Evolutionary conservation across 2,888 invertebrate genomes (phyloP), one percentile per base, ranked within the genome.

Genomic region (Brenthis ino): DNA sequence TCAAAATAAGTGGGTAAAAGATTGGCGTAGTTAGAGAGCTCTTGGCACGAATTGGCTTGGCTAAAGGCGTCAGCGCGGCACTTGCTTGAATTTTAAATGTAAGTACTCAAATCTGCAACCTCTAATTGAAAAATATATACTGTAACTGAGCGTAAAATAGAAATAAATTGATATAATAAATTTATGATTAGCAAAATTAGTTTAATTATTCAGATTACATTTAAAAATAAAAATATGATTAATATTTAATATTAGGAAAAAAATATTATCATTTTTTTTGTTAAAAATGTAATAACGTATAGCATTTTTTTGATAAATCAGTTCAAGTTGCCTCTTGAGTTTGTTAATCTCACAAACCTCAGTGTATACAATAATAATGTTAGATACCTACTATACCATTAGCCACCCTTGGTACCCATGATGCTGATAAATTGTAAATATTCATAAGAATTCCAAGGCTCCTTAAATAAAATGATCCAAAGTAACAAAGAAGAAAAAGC

Each of bases 401-500:
- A 24, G 3, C 6, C 8, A 33, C 33, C 33, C 1, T 1, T 37
- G 8, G 11, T 48, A 8, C n/a, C 14, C 2, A 60, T 28, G 11
- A 60, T 50, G 28, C n/a, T 60, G 58, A 60, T 50, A 48, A 58
- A 58, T 48, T 4, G 11, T 28, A 60, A 48, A 14, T 24, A 47
- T 14, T 43, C 37, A 28, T 28, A 28, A 60, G 48, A 48, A 60
- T 12, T 28, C n/a, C 33, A 60, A 50, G 28, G 33, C n/a, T 28
- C n/a, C 12, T 53, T 4, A 14, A 53, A 63, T 43, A 43, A 53
- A 63, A 63, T 37, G 53, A 24, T 43, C n/a, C 20, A 4, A 54
- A 63, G 43, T 63, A 63, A 63, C 48, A 43, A 67, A 66, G 66
- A 63, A 64, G 51, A 48, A 55, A 55, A 67, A 67, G 58, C 64